phyloP scores from a whole-genome alignment of 2,113 vertebrate species.

The Crotophaga sulcirostris region DNA sequence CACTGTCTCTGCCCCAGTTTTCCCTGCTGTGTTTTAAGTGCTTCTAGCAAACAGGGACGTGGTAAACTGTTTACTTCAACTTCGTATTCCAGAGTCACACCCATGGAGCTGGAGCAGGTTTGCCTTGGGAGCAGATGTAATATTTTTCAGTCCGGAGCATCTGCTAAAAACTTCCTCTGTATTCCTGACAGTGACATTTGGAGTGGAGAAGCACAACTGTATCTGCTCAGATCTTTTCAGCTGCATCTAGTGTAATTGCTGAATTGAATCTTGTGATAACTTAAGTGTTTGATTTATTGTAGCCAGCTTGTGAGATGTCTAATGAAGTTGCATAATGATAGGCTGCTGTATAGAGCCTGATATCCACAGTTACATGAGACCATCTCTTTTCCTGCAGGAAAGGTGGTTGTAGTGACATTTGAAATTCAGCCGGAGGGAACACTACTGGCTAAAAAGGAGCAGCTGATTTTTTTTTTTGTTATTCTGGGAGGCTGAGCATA shows the following conservation, averaged over 20 bases:
- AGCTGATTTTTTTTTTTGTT: constrained; percentile 50
- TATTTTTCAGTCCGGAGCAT: neutral
- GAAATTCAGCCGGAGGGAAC: neutral
- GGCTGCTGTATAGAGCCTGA: neutral
- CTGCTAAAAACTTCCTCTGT: neutral
- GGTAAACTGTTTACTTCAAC: neutral
- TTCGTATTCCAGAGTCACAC: neutral
- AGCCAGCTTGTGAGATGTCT: neutral
- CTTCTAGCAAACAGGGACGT: neutral
- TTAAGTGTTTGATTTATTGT: neutral
- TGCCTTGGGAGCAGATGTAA: neutral
- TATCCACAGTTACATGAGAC: neutral
- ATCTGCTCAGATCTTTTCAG: neutral
- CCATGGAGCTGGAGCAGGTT: neutral
- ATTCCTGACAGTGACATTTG: neutral
- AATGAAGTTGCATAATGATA: neutral
- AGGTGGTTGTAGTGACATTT: neutral
- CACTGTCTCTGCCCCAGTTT: neutral
- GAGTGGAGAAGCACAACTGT: neutral
- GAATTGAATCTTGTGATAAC: neutral
- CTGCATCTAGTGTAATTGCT: neutral
- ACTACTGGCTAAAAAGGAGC: neutral
- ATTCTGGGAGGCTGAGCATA: constrained; percentile 48
- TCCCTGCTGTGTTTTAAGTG: neutral
- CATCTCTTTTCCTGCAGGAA: neutral